These are phyloP conservation scores for Drosophila nikananu DNA, from an alignment of 1,140 invertebrate species.

Conservation along the genomic window DNA sequence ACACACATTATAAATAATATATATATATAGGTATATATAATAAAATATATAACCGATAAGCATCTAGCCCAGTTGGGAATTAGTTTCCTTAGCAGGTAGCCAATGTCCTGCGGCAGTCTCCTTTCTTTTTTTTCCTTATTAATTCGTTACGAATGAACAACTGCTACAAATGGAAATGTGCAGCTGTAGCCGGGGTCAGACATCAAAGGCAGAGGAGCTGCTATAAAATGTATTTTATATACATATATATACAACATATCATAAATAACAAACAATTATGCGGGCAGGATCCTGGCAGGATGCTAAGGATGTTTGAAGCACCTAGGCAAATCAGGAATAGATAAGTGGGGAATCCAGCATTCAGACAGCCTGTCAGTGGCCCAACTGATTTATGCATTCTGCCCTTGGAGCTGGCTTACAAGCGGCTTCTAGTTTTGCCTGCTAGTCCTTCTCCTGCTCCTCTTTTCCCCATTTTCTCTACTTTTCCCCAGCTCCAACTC, in stretches of 20 bases:
- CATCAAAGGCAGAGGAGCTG: constrained; percentile 35
- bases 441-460: background rate
- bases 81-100: background rate
- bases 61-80: background rate
- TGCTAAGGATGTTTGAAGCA: constrained; percentile 21
- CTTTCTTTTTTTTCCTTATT: constrained; percentile 17
- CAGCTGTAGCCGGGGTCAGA: constrained; percentile 10
- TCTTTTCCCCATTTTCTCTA: background rate
- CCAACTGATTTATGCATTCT: constrained; percentile 76
- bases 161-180: constrained; percentile 19
- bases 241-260: constrained; percentile 49
- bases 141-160: constrained; percentile 57
- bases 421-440: background rate
- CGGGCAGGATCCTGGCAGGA: constrained; percentile 40
- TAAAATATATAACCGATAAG: too few species aligned
- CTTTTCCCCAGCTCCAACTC: background rate
- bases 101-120: background rate
- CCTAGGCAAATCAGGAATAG: constrained; percentile 39
- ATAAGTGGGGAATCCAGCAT: constrained; percentile 37
- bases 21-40: too few species aligned
- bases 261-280: constrained; percentile 80
- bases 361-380: constrained; percentile 65
- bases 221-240: constrained; percentile 17
- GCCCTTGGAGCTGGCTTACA: background rate
- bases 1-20: too few species aligned